phyloP scores from a whole-genome alignment of 2,113 vertebrate species.

The Edolisoma coerulescens region DNA sequence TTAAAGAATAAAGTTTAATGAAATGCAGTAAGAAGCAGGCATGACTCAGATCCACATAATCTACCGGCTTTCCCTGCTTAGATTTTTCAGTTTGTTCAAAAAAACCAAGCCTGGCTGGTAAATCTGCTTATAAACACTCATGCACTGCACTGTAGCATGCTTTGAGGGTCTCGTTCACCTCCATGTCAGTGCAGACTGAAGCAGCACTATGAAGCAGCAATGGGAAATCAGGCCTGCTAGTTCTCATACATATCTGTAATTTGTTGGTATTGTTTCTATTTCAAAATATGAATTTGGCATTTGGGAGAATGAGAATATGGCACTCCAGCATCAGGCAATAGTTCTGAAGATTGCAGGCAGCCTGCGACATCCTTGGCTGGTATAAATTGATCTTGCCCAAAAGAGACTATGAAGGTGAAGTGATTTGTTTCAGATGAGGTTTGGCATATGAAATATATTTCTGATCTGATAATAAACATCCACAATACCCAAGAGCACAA shows the following conservation, averaged over 20 bases:
- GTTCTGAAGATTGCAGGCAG: not conserved
- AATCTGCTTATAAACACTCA: not conserved
- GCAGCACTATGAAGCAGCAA: too few species aligned
- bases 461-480: not conserved
- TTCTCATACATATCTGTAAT: not conserved
- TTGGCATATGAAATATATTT: not conserved
- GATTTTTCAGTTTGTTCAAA: not conserved
- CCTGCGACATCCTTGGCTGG: not conserved
- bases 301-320: not conserved
- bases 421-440: not conserved
- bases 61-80: not conserved
- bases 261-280: not conserved
- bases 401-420: not conserved
- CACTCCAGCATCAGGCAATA: not conserved
- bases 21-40: not conserved
- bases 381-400: not conserved
- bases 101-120: not conserved
- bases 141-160: not conserved
- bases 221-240: not conserved
- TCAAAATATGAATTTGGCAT: not conserved
- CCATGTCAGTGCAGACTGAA: not conserved
- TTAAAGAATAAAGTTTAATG: constrained; percentile 47
- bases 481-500: not conserved
- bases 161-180: not conserved
- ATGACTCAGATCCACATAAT: constrained; percentile 35